Base-by-base conservation (phyloP, 2,888 invertebrate genomes). In the Bruchidius siliquastri region DNA sequence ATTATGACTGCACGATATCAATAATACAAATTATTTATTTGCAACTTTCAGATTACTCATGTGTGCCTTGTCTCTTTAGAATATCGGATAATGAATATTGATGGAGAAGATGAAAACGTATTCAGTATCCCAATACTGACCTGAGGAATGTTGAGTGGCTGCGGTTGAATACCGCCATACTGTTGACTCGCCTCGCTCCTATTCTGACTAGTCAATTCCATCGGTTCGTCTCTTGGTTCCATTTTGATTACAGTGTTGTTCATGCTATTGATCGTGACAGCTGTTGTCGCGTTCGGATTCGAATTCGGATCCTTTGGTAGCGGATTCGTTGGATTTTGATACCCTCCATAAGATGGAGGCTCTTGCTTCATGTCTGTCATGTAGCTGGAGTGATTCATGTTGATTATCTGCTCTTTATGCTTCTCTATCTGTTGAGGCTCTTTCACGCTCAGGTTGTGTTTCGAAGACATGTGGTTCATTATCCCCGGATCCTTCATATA, bases 211-310 rank as follows among this genome's bases (percentile, higher is more conserved):
- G 86, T 87, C 22, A 87, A 77, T 78, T 87, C 87, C 74, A 87
- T 86, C 0, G 86, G 87, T 77, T 86, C 86, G 71, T 87, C 87
- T 2, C 85, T 79, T 0, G 86, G 86, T 76, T 87, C 87, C 67
- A 86, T 73, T 79, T 87, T 87, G 32, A 87, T 85, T 1, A 84
- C 79, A 22, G 79, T 76, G 68, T 76, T 76, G 49, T 77, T 78
- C 6, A 77, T 72, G 26, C 77, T 77, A 71, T 77, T 76, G 22
- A 77, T 78, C 3, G 77, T 78, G 20, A 77, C 78, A 18, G 78
- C 77, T 3, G 77, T 77, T 18, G 77, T 77, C 20, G 76, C 76
- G 70, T 72, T 76, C 49, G 72, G 72, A 69, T 81, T 78, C 69
- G 71, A n/a, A 21, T 71, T 22, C 1, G 80, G 76, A 69, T 81